Conservation (phyloP, 2,888 invertebrate species). For the Spatulosminthurus flaviceps region DNA sequence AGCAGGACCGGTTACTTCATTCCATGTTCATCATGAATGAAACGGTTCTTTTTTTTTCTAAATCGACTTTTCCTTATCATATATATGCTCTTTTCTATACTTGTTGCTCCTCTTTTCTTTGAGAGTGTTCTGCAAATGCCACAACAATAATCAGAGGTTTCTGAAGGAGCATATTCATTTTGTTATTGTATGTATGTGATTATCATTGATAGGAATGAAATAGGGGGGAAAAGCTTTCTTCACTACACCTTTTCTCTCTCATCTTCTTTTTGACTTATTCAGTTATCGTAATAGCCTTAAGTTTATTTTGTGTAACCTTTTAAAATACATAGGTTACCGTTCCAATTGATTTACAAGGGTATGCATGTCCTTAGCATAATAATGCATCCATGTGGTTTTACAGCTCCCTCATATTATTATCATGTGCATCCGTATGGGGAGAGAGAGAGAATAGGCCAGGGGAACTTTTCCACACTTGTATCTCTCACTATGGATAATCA, state of each 20-base stretch:
- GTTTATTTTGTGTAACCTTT: background rate
- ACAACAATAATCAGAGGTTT: background rate
- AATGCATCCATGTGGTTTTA: background rate
- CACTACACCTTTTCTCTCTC: slow-evolving; percentile 3
- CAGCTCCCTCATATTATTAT: too few species aligned
- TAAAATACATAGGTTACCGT: too few species aligned
- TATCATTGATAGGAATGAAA: background rate
- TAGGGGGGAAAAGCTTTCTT: too few species aligned
- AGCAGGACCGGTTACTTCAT: slow-evolving; percentile 55
- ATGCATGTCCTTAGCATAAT: too few species aligned
- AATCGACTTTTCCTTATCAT: slow-evolving; percentile 44
- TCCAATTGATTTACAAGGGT: too few species aligned
- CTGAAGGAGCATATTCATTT: background rate
- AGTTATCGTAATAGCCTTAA: background rate
- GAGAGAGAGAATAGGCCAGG: too few species aligned
- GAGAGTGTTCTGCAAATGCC: background rate
- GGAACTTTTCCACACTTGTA: too few species aligned
- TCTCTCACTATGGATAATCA: too few species aligned
- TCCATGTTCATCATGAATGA: slow-evolving; percentile 53
- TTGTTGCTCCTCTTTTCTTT: slow-evolving; percentile 3
- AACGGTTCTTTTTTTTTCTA: slow-evolving; percentile 57
- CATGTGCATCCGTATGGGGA: too few species aligned
- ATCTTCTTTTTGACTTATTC: slow-evolving; percentile 1
- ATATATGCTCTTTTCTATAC: background rate
- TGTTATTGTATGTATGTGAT: background rate